Evolutionary conservation across 30 jellyfish, hydroid and myxozoan genomes (phyloP).

Genomic region (Chrysaora quinquecirrha): DNA sequence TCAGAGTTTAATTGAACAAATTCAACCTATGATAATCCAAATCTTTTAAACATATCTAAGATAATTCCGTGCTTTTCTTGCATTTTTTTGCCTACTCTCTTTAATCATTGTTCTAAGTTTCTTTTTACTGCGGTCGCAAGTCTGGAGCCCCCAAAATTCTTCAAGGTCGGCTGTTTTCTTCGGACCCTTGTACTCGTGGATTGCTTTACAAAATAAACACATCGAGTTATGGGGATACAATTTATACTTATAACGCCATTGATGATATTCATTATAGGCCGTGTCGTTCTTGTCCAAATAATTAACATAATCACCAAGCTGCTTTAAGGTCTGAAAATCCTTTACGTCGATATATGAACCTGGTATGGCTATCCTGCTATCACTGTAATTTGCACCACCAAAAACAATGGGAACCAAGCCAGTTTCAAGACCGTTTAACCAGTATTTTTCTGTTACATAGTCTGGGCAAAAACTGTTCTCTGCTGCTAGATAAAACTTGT

Average conservation of each 20-base stretch:
- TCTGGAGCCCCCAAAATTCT: constrained; percentile 60
- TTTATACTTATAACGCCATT: constrained; percentile 70
- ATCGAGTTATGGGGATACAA: constrained; percentile 45
- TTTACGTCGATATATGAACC: too few relatives aligned
- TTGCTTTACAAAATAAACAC: constrained; percentile 80
- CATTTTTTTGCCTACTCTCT: too few relatives aligned
- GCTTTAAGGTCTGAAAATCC: constrained; percentile 39
- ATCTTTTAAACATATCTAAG: too few relatives aligned
- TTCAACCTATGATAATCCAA: too few relatives aligned
- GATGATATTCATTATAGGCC: too few relatives aligned
- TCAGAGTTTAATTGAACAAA: too few relatives aligned
- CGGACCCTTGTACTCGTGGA: constrained; percentile 35
- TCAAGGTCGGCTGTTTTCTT: constrained; percentile 54
- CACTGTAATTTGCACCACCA: constrained; percentile 76
- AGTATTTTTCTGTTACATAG: too few relatives aligned
- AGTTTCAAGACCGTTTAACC: constrained; percentile 64
- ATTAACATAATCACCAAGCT: too few relatives aligned
- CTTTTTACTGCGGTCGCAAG: constrained; percentile 18
- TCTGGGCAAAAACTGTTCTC: constrained; percentile 90
- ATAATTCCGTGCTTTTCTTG: too few relatives aligned
- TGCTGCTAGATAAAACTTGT: constrained; percentile 82
- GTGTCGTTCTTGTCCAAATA: too few relatives aligned
- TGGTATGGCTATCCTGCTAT: constrained; percentile 61
- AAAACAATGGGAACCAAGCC: constrained; percentile 84
- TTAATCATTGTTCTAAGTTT: neutral